These are phyloP conservation scores for Papilio polytes DNA, from an alignment of 1,140 invertebrate species.

Conservation along the genomic window DNA sequence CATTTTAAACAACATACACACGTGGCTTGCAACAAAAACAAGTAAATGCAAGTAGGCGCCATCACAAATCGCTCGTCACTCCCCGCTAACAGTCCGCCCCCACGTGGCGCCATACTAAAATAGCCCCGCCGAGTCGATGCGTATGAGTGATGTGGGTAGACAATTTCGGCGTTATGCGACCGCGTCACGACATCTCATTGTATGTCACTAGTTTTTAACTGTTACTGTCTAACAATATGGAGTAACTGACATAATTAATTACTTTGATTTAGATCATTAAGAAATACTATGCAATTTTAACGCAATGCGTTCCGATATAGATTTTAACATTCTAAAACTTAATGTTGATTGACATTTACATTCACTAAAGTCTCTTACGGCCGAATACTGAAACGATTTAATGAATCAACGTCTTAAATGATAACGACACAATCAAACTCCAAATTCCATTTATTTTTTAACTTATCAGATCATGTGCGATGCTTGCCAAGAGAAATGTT, in stretches of 20 bases:
- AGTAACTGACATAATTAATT: constrained; percentile 41
- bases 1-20: not conserved
- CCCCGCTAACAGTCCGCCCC: constrained; percentile 16
- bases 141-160: constrained; percentile 52
- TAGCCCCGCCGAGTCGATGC: constrained; percentile 47
- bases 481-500: too few species aligned
- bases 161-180: constrained; percentile 47
- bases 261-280: not conserved
- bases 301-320: not conserved
- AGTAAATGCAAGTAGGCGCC: not conserved
- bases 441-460: too few species aligned
- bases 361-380: too few species aligned
- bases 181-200: constrained; percentile 52
- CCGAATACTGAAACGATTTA: too few species aligned
- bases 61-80: not conserved
- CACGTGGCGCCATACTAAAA: constrained; percentile 24
- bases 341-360: too few species aligned
- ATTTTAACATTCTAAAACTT: not conserved
- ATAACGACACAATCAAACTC: too few species aligned
- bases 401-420: too few species aligned
- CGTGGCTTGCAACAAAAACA: not conserved
- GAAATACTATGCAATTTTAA: not conserved
- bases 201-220: constrained; percentile 33
- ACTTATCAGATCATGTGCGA: too few species aligned
- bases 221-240: not conserved